phyloP scores from a whole-genome alignment of 2,797 vertebrate species.

The Tenualosa ilisha region DNA sequence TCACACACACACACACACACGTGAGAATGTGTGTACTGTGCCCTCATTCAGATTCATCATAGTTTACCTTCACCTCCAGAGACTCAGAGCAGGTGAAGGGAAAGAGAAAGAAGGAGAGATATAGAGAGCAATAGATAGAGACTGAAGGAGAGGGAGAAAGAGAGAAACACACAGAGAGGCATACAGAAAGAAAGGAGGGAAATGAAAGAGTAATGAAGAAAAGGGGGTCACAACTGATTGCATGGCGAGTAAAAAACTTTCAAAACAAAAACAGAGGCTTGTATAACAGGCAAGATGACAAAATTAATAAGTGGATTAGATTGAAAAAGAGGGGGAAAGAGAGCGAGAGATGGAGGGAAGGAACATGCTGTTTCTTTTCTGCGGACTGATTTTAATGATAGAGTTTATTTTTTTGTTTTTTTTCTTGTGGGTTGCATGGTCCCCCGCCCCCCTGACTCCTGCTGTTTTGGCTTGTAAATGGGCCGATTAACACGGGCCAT shows the following conservation, averaged over 20 bases:
- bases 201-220: not conserved
- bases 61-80: not conserved
- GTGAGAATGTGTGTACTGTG: not conserved
- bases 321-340: not conserved
- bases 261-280: not conserved
- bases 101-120: not conserved
- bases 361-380: not conserved
- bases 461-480: conserved; percentile 5
- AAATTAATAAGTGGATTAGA: not conserved
- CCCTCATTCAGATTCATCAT: not conserved
- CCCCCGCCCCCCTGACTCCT: not conserved
- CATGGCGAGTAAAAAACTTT: not conserved
- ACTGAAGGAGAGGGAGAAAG: not conserved
- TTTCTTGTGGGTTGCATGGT: not conserved
- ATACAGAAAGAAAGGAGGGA: not conserved
- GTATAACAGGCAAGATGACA: not conserved
- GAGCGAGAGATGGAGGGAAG: not conserved
- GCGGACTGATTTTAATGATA: not conserved
- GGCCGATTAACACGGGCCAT: conserved; percentile 4
- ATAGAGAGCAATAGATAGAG: not conserved
- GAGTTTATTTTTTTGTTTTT: not conserved
- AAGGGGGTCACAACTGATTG: not conserved
- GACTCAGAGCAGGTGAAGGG: not conserved
- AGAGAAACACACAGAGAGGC: not conserved
- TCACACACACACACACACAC: not conserved